Evolutionary conservation across 2,888 invertebrate genomes (phyloP).

Genomic region (Ophion ellenae): DNA sequence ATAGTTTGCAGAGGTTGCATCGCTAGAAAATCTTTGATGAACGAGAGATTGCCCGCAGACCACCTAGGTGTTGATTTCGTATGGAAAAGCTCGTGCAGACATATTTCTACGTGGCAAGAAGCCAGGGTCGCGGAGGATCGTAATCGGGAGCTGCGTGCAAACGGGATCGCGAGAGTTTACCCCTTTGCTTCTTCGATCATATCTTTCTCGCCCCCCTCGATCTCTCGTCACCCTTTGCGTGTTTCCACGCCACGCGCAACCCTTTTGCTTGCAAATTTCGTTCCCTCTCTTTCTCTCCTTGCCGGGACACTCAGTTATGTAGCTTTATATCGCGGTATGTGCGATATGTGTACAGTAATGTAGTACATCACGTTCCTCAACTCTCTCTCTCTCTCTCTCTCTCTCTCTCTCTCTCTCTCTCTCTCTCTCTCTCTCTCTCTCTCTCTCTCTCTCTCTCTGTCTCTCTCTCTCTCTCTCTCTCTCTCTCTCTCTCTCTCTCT

Average conservation of each 20-base stretch:
- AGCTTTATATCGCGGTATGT: slow-evolving; percentile 33
- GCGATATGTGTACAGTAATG: slow-evolving; percentile 33
- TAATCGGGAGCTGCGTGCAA: slow-evolving; percentile 59
- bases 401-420: slow-evolving; percentile 41
- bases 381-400: slow-evolving; percentile 31
- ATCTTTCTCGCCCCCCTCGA: slow-evolving; percentile 31
- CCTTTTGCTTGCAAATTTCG: slow-evolving; percentile 22
- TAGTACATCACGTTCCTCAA: slow-evolving; percentile 46
- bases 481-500: background rate
- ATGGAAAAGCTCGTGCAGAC: slow-evolving; percentile 12
- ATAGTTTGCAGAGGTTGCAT: background rate
- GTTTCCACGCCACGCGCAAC: slow-evolving; percentile 18
- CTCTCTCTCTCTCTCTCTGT: background rate
- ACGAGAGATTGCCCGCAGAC: background rate
- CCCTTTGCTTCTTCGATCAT: slow-evolving; percentile 41
- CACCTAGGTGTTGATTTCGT: background rate
- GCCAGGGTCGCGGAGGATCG: slow-evolving; percentile 24
- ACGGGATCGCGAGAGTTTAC: slow-evolving; percentile 49
- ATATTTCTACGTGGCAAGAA: slow-evolving; percentile 34
- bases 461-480: background rate
- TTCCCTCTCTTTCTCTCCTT: background rate
- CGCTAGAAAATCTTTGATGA: background rate
- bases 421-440: background rate
- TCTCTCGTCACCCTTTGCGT: slow-evolving; percentile 9
- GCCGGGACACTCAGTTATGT: slow-evolving; percentile 41